Conservation (phyloP, 2,888 invertebrate genomes). For the Mimas tiliae region DNA sequence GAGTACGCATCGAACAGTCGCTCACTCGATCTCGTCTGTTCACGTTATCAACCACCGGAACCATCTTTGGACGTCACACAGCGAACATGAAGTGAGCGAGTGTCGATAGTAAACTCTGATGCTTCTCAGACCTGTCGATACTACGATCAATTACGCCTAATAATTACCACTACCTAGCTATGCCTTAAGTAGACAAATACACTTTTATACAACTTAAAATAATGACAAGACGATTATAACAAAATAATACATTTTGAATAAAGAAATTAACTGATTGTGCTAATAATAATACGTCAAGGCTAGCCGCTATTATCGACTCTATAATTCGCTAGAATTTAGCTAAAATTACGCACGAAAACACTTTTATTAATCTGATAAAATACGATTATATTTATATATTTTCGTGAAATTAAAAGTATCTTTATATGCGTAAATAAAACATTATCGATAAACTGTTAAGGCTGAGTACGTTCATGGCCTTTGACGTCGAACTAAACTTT, state of each 20-base stretch:
- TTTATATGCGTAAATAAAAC: constrained; percentile 20
- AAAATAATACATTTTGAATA: constrained; percentile 62
- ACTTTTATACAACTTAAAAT: constrained; percentile 84
- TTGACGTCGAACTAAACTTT: constrained; percentile 17
- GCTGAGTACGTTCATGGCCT: constrained; percentile 12
- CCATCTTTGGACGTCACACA: constrained; percentile 18
- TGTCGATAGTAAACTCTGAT: constrained; percentile 29
- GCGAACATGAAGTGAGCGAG: constrained; percentile 39
- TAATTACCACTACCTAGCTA: constrained; percentile 81
- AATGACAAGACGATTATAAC: constrained; percentile 83
- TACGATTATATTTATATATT: constrained; percentile 18
- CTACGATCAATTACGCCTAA: constrained; percentile 73
- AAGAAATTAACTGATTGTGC: constrained; percentile 76
- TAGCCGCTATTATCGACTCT: constrained; percentile 45
- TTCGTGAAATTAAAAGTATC: constrained; percentile 7
- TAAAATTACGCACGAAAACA: constrained; percentile 50
- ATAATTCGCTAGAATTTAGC: constrained; percentile 59
- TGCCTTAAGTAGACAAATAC: constrained; percentile 76
- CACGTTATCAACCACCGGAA: constrained; percentile 28
- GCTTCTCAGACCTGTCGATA: constrained; percentile 41
- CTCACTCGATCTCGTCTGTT: constrained; percentile 37
- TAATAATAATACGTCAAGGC: constrained; percentile 58
- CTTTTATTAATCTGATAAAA: constrained; percentile 25
- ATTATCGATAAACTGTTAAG: constrained; percentile 15
- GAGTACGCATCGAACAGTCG: constrained; percentile 33